These are phyloP conservation scores for Oligia fasciuncula DNA, from an alignment of 2,888 invertebrate species.

Conservation along the genomic window DNA sequence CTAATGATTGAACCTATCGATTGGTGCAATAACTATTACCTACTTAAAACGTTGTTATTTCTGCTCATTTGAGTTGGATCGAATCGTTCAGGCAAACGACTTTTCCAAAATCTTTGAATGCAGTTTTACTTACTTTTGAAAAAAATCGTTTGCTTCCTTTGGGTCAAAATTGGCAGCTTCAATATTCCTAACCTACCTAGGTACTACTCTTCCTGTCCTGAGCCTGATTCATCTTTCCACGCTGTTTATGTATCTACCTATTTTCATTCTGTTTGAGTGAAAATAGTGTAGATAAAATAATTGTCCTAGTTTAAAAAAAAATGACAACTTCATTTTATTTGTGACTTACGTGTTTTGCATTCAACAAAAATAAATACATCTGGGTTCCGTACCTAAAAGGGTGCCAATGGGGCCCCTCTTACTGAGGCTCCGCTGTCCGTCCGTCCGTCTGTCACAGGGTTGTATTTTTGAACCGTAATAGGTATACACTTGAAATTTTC, in stretches of 20 bases:
- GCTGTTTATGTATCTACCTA: too few relatives aligned
- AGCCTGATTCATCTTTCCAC: neutral
- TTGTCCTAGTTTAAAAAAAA: neutral
- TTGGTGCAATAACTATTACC: too few relatives aligned
- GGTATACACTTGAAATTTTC: neutral
- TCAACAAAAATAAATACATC: neutral
- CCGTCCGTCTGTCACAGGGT: neutral
- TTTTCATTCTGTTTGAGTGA: neutral
- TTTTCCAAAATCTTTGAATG: neutral
- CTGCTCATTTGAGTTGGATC: neutral
- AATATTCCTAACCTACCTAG: neutral
- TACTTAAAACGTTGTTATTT: neutral
- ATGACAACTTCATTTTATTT: neutral
- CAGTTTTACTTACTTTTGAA: neutral
- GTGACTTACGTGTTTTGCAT: neutral
- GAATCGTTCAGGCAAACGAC: neutral
- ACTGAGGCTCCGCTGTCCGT: neutral
- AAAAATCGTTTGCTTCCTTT: neutral
- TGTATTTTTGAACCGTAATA: neutral
- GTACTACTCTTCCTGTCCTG: too few relatives aligned
- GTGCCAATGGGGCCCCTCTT: neutral
- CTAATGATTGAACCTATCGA: too few relatives aligned
- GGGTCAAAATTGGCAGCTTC: neutral
- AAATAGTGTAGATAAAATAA: too few relatives aligned
- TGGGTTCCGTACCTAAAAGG: neutral